Conservation (phyloP, 1,140 invertebrate genomes). For the Macrobrachium rosenbergii region DNA sequence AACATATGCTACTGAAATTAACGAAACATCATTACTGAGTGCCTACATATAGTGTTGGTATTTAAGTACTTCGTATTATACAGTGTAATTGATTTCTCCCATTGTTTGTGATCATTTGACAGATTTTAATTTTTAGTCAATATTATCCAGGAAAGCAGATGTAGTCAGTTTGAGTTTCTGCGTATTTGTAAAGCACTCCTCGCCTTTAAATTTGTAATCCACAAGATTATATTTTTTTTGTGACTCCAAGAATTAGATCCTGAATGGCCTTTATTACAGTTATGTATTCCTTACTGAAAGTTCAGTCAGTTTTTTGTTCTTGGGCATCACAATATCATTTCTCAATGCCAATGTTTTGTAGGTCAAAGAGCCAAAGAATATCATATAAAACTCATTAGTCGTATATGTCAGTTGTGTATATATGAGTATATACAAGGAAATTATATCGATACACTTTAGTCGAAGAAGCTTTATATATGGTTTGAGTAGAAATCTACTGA, state of each 20-base stretch:
- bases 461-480: constrained; percentile 38
- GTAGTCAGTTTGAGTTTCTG: too few relatives aligned
- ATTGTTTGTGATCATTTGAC: too few relatives aligned
- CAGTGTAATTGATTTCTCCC: too few relatives aligned
- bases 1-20: too few relatives aligned
- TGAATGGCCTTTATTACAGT: not conserved
- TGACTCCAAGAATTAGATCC: not conserved
- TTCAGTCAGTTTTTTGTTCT: not conserved
- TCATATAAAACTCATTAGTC: constrained; percentile 17
- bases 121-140: too few relatives aligned
- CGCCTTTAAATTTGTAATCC: too few relatives aligned
- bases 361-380: constrained; percentile 31
- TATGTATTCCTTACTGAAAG: not conserved
- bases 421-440: constrained; percentile 14
- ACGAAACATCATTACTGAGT: too few relatives aligned
- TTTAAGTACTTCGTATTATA: too few relatives aligned
- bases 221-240: too few relatives aligned
- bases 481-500: not conserved
- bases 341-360: constrained; percentile 22
- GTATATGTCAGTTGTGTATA: not conserved
- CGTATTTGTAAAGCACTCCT: too few relatives aligned
- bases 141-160: too few relatives aligned
- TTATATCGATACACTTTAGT: constrained; percentile 18
- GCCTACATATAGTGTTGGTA: too few relatives aligned
- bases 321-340: constrained; percentile 20